Evolutionary conservation across 1,140 invertebrate genomes (phyloP), one percentile per base, ranked within the genome.

Genomic region (Pseudomyrmex dendroicus): DNA sequence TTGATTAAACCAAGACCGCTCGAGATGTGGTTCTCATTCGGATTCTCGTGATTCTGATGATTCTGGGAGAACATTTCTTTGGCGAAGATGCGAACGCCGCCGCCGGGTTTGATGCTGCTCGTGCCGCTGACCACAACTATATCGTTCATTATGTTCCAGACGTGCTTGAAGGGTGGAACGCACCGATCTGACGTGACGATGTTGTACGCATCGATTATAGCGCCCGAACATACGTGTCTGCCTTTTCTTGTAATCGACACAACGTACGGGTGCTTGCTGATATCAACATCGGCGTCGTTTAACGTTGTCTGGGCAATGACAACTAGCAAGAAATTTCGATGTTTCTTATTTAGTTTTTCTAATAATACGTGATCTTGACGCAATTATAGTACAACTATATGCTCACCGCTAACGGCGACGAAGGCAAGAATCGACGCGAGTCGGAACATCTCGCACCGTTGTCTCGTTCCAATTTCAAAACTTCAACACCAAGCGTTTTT

Each of bases 11-110:
- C 73, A 52, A 74, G 59, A n/a, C 73, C 46, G 44, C 59, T 63
- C n/a, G 15, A 50, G 15, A 74, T 9, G 15, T 22, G 7, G 50
- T 74, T 74, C 0, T 74, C 20, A 35, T 15, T 1, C 12, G 73
- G 73, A 12, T 74, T 74, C 35, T 35, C 35, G 4, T n/a, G 1
- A 13, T 63, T 35, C 35, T 35, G 10, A 17, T 74, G 73, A 74
- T 74, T 74, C 50, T 74, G 73, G 0, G 73, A 74, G 73, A 74
- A 74, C 73, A 63, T 50, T 50, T 74, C 73, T n/a, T 74, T 74
- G 44, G 35, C 46, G 4, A 17, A 74, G 15, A 17, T 62, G 8
- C 10, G 10, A 17, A 12, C 12, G 12, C 63, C 74, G 17, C 50
- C 50, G 17, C 50, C 50, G 2, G n/a, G 52, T 46, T 57, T 78